These are phyloP conservation scores for Diorhabda carinulata DNA, from an alignment of 1,140 invertebrate genomes.

Conservation along the genomic window DNA sequence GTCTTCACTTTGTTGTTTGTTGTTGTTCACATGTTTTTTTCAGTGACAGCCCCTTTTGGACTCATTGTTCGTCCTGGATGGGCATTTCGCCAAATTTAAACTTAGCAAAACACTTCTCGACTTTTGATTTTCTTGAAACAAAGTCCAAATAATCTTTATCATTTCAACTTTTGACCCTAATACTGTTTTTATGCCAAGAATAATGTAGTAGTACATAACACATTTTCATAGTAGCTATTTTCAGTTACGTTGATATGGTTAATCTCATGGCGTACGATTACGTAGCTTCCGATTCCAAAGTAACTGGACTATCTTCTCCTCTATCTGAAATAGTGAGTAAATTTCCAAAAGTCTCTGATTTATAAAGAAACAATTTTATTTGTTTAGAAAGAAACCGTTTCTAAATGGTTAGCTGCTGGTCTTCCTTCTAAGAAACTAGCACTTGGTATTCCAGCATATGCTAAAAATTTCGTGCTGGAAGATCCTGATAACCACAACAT, in stretches of 20 bases:
- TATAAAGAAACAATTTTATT: not conserved
- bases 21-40: too few species aligned
- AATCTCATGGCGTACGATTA: conserved; percentile 47
- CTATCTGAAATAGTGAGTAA: conserved; percentile 36
- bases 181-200: too few species aligned
- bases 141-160: too few species aligned
- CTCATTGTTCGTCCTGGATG: too few species aligned
- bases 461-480: conserved; percentile 57
- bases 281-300: conserved; percentile 50
- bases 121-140: too few species aligned
- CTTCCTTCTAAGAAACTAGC: conserved; percentile 57
- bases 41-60: too few species aligned
- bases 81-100: too few species aligned
- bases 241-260: conserved; percentile 56
- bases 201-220: too few species aligned
- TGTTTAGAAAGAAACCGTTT: conserved; percentile 43
- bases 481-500: conserved; percentile 45
- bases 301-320: conserved; percentile 54
- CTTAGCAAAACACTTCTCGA: too few species aligned
- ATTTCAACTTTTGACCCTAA: too few species aligned
- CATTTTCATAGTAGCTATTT: conserved; percentile 34
- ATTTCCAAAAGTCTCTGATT: not conserved
- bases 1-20: too few species aligned
- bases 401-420: conserved; percentile 51
- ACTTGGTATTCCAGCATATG: conserved; percentile 64